Conservation (phyloP, 2,113 vertebrate species). For the Shinisaurus crocodilurus region DNA sequence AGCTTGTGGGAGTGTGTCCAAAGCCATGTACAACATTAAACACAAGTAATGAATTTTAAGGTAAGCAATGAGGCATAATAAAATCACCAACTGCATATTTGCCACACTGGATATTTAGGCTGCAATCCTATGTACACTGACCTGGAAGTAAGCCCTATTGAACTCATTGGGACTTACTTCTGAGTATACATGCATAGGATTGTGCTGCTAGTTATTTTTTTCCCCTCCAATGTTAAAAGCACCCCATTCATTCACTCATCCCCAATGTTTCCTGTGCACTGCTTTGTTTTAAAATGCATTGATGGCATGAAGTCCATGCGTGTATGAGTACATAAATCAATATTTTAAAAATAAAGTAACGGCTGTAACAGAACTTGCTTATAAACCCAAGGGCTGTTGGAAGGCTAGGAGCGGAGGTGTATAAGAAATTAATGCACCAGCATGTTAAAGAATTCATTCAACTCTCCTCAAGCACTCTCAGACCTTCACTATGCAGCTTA, state of each 20-base stretch:
- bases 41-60: background rate
- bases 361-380: background rate
- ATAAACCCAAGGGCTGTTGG: background rate
- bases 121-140: too few relatives aligned
- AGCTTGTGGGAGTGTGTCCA: background rate
- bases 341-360: background rate
- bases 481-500: background rate
- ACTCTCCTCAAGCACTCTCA: background rate
- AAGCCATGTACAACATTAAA: background rate
- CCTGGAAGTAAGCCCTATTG: too few relatives aligned
- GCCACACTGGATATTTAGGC: background rate
- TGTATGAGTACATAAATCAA: background rate
- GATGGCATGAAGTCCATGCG: background rate
- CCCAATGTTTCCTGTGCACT: background rate
- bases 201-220: background rate
- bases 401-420: background rate
- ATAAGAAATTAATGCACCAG: background rate
- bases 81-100: background rate
- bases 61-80: background rate
- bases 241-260: background rate
- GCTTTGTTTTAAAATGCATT: background rate
- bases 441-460: background rate
- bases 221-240: background rate
- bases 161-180: too few relatives aligned
- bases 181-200: too few relatives aligned